A percentile compares a stretch with the other conserved stretches of the same genome.
phyloP scores from a whole-genome alignment of 2,113 vertebrate species.

The Paratilapia polleni region DNA sequence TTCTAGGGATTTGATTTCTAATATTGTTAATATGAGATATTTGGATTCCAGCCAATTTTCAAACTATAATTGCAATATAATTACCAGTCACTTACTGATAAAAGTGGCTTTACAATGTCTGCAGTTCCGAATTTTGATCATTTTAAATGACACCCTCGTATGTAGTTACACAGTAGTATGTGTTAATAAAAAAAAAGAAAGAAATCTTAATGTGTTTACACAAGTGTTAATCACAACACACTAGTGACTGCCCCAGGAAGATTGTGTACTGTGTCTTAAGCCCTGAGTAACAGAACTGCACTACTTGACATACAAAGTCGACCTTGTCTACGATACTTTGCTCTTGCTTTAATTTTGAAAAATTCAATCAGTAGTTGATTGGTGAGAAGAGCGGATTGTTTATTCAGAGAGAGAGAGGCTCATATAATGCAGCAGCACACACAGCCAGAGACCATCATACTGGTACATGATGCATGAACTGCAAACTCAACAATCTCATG shows the following conservation, averaged over 20 bases:
- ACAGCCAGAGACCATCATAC: neutral
- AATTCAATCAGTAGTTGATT: constrained; percentile 16
- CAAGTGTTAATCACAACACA: neutral
- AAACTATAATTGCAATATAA: neutral
- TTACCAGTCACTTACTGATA: neutral
- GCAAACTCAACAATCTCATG: neutral
- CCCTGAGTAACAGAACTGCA: neutral
- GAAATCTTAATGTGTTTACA: neutral
- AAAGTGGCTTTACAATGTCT: neutral
- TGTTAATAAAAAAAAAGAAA: no score
- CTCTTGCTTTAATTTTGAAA: constrained; percentile 12
- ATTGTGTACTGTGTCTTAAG: neutral
- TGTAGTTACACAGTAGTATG: neutral
- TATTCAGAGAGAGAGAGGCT: neutral
- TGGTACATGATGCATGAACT: neutral
- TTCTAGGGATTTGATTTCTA: neutral
- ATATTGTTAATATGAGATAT: constrained; percentile 7
- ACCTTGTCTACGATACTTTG: neutral
- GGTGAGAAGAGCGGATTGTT: constrained; percentile 1
- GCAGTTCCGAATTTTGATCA: neutral
- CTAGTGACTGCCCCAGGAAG: neutral
- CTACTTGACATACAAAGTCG: constrained; percentile 27
- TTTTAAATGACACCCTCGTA: constrained; percentile 4
- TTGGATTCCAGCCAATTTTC: constrained; percentile 4
- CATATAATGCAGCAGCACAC: neutral